Base-by-base conservation (phyloP, 2,113 vertebrate species). In the Sebastes schlegelii region DNA sequence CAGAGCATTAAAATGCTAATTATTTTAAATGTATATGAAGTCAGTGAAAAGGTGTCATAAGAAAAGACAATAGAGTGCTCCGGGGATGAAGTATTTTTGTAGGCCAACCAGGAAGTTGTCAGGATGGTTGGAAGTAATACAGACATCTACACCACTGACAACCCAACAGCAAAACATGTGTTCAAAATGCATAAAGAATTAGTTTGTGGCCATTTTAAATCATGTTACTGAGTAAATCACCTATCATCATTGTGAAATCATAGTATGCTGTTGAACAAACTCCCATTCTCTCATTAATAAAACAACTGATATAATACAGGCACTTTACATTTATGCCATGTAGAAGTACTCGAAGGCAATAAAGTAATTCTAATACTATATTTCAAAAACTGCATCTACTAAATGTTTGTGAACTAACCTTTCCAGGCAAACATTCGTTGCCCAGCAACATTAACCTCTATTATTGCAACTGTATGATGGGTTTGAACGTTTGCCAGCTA, bases 61-160 rank as follows among this genome's bases (percentile, higher is more conserved):
- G 3, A 0, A 34, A 34, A 34, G 34, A 34, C 34, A 0, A 34
- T 34, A 34, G 34, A 34, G 34, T 34, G 34, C 34, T 34, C 34
- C 3, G 34, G 34, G 34, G 34, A 34, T 34, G 34, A 34, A 34
- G 34, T 34, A 34, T 34, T 34, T 34, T 34, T 34, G 34, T 34
- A 34, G 34, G 34, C 34, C 34, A 34, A 34, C 34, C 34, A 34
- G 34, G 34, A 34, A 34, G 4, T 34, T 34, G 34, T 7, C 21
- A 68, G 8, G 19, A 46, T 26, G 69, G 48, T 64, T 64, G n/a
- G 26, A 79, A 43, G 2, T 40, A 82, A 86, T 34, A 64, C 26
- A 43, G 23, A 21, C 23, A 16, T 45, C 3, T 52, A 40, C 9
- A 34, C 23, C 2, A 40, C 26, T 49, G 55, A 17, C 5, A 40